A percentile compares a stretch with the other conserved stretches of the same genome.
These are phyloP conservation scores for Drosophila oshimai DNA, from an alignment of 1,140 invertebrate species.

Conservation along the genomic window DNA sequence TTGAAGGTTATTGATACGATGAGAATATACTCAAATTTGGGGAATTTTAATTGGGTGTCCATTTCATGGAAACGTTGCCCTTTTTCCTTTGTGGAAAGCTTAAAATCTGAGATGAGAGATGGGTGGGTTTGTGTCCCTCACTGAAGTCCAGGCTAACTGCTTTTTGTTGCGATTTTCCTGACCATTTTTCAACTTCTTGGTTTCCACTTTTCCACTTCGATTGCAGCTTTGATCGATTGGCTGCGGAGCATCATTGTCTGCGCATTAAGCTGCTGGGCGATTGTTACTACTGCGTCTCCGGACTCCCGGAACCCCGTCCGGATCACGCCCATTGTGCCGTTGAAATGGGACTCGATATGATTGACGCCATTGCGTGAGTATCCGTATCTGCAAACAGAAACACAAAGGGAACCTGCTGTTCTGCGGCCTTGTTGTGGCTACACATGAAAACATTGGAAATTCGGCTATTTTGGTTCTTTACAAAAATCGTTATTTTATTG, in stretches of 20 bases:
- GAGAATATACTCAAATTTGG: not conserved
- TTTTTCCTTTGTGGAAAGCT: not conserved
- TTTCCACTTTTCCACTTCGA: not conserved
- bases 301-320: conserved; percentile 92
- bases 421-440: conserved; percentile 23
- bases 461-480: not conserved
- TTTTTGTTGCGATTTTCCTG: conserved; percentile 10
- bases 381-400: conserved; percentile 14
- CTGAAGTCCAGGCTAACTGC: not conserved
- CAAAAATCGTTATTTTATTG: too few relatives aligned
- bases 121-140: not conserved
- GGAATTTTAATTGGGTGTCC: not conserved
- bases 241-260: conserved; percentile 94
- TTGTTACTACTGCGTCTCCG: conserved; percentile 97
- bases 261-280: conserved; percentile 96
- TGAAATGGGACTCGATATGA: conserved; percentile 98
- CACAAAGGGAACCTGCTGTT: conserved; percentile 42
- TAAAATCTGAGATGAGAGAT: not conserved
- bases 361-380: conserved; percentile 97
- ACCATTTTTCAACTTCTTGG: conserved; percentile 2
- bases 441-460: not conserved
- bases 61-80: not conserved
- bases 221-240: conserved; percentile 94
- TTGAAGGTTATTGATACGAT: too few relatives aligned
- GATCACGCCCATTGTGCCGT: conserved; percentile 97